Percentiles rank a stretch among this genome's conserved stretches.
phyloP scores from a whole-genome alignment of 2,888 invertebrate species.

The Tridacna crocea region DNA sequence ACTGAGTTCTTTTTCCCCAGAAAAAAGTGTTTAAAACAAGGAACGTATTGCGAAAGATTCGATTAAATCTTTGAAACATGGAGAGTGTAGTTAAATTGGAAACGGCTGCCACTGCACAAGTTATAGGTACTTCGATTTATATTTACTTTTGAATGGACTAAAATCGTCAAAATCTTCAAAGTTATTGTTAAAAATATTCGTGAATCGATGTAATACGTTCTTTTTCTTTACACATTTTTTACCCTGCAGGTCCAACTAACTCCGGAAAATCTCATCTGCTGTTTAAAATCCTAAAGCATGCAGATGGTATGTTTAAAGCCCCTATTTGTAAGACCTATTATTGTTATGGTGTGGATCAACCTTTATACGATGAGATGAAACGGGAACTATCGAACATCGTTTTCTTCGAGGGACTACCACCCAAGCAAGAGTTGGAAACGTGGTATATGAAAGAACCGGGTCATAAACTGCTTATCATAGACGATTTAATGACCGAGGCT shows the following conservation, averaged over 20 bases:
- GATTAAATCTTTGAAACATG: background rate
- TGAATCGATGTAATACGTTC: background rate
- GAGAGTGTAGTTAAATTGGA: slow-evolving; percentile 23
- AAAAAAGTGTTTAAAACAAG: no score
- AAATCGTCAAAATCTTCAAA: background rate
- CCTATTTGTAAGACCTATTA: slow-evolving; percentile 18
- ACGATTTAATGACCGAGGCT: slow-evolving; percentile 40
- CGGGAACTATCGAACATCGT: slow-evolving; percentile 13
- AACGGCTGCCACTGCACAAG: slow-evolving; percentile 3
- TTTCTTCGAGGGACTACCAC: slow-evolving; percentile 35
- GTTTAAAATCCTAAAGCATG: slow-evolving; percentile 21
- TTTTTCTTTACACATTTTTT: background rate
- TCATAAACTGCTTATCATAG: slow-evolving; percentile 38
- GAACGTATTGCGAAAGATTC: background rate
- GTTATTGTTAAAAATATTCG: background rate
- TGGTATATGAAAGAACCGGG: slow-evolving; percentile 26
- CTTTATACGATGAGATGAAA: slow-evolving; percentile 34
- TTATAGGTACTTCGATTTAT: slow-evolving; percentile 13
- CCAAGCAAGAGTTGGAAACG: slow-evolving; percentile 32
- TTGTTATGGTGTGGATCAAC: slow-evolving; percentile 32
- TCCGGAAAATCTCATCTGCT: slow-evolving; percentile 26
- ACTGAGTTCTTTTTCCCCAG: no score
- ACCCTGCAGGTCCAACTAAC: slow-evolving; percentile 6
- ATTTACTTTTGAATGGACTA: background rate
- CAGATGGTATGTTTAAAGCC: slow-evolving; percentile 18